phyloP scores from a whole-genome alignment of 2,888 invertebrate genomes.

The Drosophila meridiana region DNA sequence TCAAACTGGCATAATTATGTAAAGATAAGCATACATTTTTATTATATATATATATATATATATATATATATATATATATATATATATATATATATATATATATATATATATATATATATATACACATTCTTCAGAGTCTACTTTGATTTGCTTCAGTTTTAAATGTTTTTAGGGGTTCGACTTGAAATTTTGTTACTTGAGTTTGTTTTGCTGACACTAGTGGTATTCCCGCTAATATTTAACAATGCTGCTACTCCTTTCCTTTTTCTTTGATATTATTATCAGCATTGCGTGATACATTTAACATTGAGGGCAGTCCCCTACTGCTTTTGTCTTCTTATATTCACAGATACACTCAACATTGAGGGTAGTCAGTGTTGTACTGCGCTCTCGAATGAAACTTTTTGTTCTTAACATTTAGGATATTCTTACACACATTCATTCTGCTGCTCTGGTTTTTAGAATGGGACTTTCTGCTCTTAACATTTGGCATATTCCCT shows the following conservation, averaged over 20 bases:
- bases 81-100: no score
- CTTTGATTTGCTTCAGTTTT: not conserved
- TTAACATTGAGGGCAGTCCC: not conserved
- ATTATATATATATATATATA: no score
- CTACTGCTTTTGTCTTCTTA: not conserved
- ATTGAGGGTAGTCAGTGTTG: no score
- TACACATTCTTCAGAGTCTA: not conserved
- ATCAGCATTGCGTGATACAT: not conserved
- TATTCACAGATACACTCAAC: no score
- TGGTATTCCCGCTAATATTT: not conserved
- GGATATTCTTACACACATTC: not conserved
- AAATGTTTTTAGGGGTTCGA: not conserved
- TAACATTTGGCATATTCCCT: not conserved
- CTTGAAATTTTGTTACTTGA: not conserved
- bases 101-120: no score
- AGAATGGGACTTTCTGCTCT: not conserved
- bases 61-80: no score
- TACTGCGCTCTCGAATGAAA: no score
- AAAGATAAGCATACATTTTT: not conserved
- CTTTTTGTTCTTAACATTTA: not conserved
- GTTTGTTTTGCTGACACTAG: not conserved
- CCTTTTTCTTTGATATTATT: no score
- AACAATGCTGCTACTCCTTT: not conserved
- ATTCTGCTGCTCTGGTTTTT: no score
- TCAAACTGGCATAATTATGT: not conserved